Evolutionary conservation across 2,888 invertebrate genomes (phyloP).

Genomic region (Luperina nickerlii): DNA sequence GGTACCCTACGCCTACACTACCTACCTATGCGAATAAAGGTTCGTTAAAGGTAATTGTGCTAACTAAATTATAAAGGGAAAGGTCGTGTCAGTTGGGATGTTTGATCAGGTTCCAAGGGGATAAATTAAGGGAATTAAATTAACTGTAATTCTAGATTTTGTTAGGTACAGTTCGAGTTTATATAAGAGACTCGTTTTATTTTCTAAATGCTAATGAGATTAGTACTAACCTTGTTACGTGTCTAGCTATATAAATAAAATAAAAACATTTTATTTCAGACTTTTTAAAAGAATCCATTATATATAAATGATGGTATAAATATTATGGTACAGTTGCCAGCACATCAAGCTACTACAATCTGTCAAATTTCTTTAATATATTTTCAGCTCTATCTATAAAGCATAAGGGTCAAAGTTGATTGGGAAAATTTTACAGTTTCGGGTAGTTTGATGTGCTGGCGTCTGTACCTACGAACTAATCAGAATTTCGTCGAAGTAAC

Average conservation of each 20-base stretch:
- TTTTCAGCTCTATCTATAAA: too few relatives aligned
- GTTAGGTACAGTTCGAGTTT: neutral
- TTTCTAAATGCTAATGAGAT: neutral
- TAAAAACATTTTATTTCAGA: too few relatives aligned
- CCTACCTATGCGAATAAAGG: neutral
- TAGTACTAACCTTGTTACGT: neutral
- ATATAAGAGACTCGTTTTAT: neutral
- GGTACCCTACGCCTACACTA: too few relatives aligned
- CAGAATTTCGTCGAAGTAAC: neutral
- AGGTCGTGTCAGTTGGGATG: slow-evolving; percentile 19
- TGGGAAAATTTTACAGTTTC: too few relatives aligned
- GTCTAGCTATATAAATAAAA: neutral
- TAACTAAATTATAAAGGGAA: slow-evolving; percentile 33
- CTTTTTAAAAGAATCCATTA: too few relatives aligned
- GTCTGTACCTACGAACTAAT: neutral
- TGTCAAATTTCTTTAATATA: too few relatives aligned
- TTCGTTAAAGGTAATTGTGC: slow-evolving; percentile 42
- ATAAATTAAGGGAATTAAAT: slow-evolving; percentile 32
- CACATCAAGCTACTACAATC: too few relatives aligned
- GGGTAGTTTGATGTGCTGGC: too few relatives aligned
- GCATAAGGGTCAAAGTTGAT: too few relatives aligned
- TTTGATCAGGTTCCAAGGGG: slow-evolving; percentile 36
- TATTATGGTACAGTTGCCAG: too few relatives aligned
- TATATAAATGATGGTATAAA: too few relatives aligned
- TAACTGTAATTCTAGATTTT: slow-evolving; percentile 31